Conservation (phyloP, 2,797 vertebrate genomes). For the Scarus forsteni region DNA sequence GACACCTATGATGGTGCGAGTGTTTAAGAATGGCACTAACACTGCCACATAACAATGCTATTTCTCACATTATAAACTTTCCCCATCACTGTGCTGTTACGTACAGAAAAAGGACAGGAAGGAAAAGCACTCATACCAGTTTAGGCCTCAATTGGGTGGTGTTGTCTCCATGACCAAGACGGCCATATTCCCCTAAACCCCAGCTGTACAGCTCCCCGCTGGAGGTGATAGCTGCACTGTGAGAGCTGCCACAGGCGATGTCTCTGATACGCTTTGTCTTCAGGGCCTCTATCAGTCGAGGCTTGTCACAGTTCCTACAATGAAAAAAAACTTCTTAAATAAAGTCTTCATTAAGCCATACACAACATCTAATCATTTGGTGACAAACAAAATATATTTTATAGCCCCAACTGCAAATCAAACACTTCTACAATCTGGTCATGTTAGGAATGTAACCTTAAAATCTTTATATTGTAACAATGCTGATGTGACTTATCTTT, state of each 20-base stretch:
- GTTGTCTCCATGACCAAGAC: conserved; percentile 97
- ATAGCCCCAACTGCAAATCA: too few species aligned
- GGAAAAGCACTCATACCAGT: conserved; percentile 84
- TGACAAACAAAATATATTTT: too few species aligned
- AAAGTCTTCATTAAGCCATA: too few species aligned
- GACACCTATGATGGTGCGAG: neutral
- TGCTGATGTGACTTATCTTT: too few species aligned
- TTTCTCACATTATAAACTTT: too few species aligned
- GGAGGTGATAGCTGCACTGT: conserved; percentile 97
- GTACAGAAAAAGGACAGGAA: neutral
- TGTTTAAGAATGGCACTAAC: too few species aligned
- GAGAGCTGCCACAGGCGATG: conserved; percentile 97
- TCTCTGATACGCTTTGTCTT: conserved; percentile 98
- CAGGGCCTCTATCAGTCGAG: conserved; percentile 95
- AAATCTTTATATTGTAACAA: too few species aligned
- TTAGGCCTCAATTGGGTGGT: conserved; percentile 98
- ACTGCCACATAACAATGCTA: too few species aligned
- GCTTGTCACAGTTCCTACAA: conserved; percentile 97
- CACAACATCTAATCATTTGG: too few species aligned
- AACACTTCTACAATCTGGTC: too few species aligned
- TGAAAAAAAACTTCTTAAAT: neutral
- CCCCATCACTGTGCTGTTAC: neutral
- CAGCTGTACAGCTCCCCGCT: conserved; percentile 97
- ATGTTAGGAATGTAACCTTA: too few species aligned
- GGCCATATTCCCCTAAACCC: conserved; percentile 99